Conservation (phyloP, 53 echinoderm and acorn worm species). For the Temnopleurus reevesii region DNA sequence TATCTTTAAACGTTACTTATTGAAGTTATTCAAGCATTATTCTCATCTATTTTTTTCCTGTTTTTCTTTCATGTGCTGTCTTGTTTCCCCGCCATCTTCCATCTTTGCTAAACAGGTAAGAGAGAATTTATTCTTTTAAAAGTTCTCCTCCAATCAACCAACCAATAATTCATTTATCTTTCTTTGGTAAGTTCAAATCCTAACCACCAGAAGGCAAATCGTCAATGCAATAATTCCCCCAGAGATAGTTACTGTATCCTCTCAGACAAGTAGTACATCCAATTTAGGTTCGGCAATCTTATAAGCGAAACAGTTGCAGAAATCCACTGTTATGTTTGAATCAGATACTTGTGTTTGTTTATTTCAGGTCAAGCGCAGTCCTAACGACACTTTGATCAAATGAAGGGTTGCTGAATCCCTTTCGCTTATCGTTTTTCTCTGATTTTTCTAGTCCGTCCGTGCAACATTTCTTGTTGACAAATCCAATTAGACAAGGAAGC, state of each 20-base stretch:
- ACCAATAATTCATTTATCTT: background rate
- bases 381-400: background rate
- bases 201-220: background rate
- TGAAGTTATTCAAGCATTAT: too few species aligned
- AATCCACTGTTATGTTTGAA: background rate
- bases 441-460: background rate
- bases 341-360: background rate
- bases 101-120: background rate
- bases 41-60: background rate
- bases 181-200: background rate
- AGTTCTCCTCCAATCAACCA: background rate
- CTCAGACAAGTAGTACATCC: background rate
- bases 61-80: background rate
- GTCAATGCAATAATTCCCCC: slow-evolving; percentile 18
- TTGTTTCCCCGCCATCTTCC: background rate
- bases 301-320: background rate
- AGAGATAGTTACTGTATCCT: background rate
- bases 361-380: background rate
- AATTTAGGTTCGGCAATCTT: background rate
- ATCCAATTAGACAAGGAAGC: slow-evolving; percentile 51
- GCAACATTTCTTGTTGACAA: slow-evolving; percentile 47
- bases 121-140: background rate
- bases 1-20: too few species aligned
- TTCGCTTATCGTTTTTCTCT: background rate
- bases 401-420: background rate